Percentiles rank a stretch among this genome's conserved stretches.
Conservation (phyloP, 2,888 invertebrate genomes). For the Dynastes maya region DNA sequence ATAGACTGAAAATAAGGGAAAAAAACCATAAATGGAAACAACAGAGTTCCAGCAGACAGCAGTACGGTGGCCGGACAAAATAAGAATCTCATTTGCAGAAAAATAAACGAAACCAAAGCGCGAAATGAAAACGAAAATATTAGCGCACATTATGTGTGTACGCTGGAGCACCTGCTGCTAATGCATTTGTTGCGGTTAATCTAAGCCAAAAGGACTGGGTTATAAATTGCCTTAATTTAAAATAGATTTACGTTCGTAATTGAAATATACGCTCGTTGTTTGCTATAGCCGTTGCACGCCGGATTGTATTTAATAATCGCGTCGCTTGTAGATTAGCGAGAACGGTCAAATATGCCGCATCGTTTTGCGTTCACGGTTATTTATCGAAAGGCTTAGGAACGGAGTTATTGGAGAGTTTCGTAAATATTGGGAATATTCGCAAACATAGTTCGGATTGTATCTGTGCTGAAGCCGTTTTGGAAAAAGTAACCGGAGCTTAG, state of each 20-base stretch:
- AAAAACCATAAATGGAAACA: neutral
- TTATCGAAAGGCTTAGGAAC: slow-evolving; percentile 23
- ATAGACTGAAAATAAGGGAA: neutral
- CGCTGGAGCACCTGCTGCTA: slow-evolving; percentile 56
- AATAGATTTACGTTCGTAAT: slow-evolving; percentile 54
- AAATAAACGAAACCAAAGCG: slow-evolving; percentile 45
- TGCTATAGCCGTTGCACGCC: neutral
- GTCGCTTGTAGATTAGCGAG: slow-evolving; percentile 25
- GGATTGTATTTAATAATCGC: slow-evolving; percentile 26
- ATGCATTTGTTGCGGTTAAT: slow-evolving; percentile 57
- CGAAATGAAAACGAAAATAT: slow-evolving; percentile 54
- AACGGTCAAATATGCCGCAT: slow-evolving; percentile 16
- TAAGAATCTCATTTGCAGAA: slow-evolving; percentile 47
- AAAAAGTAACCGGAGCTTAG: too few species aligned
- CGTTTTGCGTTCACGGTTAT: neutral
- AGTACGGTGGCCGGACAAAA: slow-evolving; percentile 28
- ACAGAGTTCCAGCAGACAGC: too few species aligned
- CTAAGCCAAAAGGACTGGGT: slow-evolving; percentile 54
- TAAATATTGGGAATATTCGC: too few species aligned
- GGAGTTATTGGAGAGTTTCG: neutral
- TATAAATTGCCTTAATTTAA: slow-evolving; percentile 57
- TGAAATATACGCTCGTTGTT: slow-evolving; percentile 35
- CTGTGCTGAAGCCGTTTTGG: neutral
- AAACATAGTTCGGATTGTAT: neutral
- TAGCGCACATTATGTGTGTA: slow-evolving; percentile 55